These are phyloP conservation scores for Micropterix aruncella DNA, from an alignment of 2,888 invertebrate genomes.

Conservation along the genomic window DNA sequence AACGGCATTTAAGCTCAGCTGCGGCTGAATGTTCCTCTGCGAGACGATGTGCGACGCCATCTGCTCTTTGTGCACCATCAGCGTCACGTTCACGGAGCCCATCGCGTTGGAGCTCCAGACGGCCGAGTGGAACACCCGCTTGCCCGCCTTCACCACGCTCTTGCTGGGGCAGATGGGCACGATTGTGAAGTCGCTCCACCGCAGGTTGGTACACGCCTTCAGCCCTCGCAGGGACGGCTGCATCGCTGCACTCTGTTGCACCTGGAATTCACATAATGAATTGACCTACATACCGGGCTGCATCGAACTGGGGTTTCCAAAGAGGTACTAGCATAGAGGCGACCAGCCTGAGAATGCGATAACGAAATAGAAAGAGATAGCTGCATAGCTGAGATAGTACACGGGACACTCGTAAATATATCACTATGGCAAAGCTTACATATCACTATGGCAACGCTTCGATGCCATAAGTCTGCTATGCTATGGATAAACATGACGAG, in stretches of 20 bases:
- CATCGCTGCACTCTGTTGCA: conserved; percentile 56
- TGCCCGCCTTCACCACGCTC: conserved; percentile 45
- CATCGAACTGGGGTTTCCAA: too few relatives aligned
- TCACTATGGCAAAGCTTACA: too few relatives aligned
- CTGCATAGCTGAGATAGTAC: too few relatives aligned
- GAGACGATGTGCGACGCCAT: conserved; percentile 46
- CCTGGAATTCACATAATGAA: conserved; percentile 30
- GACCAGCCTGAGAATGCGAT: too few relatives aligned
- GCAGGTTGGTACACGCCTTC: conserved; percentile 56
- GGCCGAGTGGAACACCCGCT: conserved; percentile 61
- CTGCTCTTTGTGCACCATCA: conserved; percentile 49
- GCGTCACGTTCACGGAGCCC: conserved; percentile 51
- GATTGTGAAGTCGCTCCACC: conserved; percentile 59
- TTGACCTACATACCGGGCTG: neutral
- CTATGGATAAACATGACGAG: too few relatives aligned
- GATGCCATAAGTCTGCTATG: too few relatives aligned
- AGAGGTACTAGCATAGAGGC: too few relatives aligned
- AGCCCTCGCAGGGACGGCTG: conserved; percentile 54
- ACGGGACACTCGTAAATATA: too few relatives aligned
- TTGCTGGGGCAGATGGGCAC: conserved; percentile 18
- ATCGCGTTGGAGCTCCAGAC: conserved; percentile 48
- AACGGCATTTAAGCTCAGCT: conserved; percentile 54
- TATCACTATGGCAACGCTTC: too few relatives aligned
- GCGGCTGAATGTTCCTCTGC: conserved; percentile 45
- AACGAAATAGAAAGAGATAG: too few relatives aligned